Evolutionary conservation across 2,797 vertebrate species (phyloP), one percentile per base, ranked within the genome.

Genomic region (Silurus lanzhouensis): DNA sequence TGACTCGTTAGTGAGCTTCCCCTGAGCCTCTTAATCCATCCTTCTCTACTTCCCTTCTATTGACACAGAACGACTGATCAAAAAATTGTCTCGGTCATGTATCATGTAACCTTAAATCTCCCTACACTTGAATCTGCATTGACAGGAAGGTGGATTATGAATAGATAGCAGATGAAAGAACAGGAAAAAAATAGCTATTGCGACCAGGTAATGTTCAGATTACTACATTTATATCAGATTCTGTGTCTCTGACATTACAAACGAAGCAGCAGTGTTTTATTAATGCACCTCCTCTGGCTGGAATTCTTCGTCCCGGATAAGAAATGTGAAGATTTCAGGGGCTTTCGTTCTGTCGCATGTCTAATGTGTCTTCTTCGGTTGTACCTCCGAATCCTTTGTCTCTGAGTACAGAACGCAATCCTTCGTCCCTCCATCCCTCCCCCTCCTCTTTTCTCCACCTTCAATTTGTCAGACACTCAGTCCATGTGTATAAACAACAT

Each of bases 381-480:
- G 77, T 71, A 66, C 46, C 68, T 31, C 60, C 8, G 60, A 81
- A 74, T 67, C 31, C 61, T 66, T 67, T 82, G 70, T 82, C 79
- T 85, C 44, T 63, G 31, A 25, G 38, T 20, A 79, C 76, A 38
- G 77, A 64, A 48, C 78, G 38, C 38, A 4, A 38, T 38, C 38
- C 48, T 52, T 85, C 71, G 57, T 84, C 75, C 76, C 58, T 78
- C 57, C 60, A 15, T 22, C 17, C 57, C 8, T 55, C 64, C 20
- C 46, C 31, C 19, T 48, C 25, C 31, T 63, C 76, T 9, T 60
- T 64, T 17, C 55, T 66, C 66, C 78, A 63, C 70, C 3, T 66
- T n/a, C 58, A 46, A n/a, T 86, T 57, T 58, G n/a, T 84, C 82
- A 82, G 66, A 67, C 10, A 61, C 72, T 86, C 57, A 46, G 68